These are phyloP conservation scores for Plagiodera versicolora DNA, from an alignment of 2,888 invertebrate genomes.

Conservation along the genomic window DNA sequence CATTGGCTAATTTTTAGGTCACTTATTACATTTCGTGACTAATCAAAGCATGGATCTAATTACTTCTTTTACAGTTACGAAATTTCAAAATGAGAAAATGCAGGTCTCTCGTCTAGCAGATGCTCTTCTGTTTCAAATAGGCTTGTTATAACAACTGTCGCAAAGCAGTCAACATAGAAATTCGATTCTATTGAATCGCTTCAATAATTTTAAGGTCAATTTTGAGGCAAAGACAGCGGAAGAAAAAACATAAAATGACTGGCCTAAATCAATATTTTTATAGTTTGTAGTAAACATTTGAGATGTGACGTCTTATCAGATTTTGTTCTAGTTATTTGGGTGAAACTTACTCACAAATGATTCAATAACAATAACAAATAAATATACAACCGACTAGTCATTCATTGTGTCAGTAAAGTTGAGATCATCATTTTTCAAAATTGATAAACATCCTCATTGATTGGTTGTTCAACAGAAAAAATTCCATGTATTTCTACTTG, in stretches of 20 bases:
- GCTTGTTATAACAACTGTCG: slow-evolving; percentile 2
- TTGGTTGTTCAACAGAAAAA: no score
- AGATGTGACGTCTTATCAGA: no score
- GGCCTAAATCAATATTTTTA: neutral
- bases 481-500: no score
- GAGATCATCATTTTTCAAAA: no score
- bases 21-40: neutral
- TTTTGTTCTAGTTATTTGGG: no score
- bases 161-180: neutral
- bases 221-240: neutral
- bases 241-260: neutral
- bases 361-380: no score
- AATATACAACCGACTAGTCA: no score
- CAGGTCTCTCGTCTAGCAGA: slow-evolving; percentile 11
- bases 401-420: no score
- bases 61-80: neutral
- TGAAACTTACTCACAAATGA: no score
- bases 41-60: neutral
- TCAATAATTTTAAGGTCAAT: slow-evolving; percentile 12
- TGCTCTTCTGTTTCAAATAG: neutral
- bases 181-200: neutral
- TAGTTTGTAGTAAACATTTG: no score
- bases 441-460: no score
- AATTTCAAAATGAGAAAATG: neutral
- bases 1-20: neutral